Evolutionary conservation across 2,888 invertebrate genomes (phyloP), one percentile per base, ranked within the genome.

Genomic region (Pharmacophagus antenor): DNA sequence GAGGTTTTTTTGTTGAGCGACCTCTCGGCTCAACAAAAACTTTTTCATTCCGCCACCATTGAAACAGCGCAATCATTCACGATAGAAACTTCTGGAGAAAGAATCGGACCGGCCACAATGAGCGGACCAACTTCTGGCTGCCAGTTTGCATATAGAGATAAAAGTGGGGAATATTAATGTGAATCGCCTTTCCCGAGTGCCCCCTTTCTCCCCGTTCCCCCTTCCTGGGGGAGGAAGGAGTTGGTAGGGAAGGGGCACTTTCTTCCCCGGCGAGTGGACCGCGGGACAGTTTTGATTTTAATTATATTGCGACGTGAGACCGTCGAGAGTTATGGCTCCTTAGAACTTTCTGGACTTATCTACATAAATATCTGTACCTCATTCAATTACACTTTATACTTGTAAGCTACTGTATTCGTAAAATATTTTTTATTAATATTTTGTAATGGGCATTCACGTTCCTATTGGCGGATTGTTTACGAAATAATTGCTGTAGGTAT

Each of bases 81-180:
- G 73, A 76, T 68, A 67, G 69, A 76, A 85, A 85, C 74, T 82
- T 77, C 72, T 74, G 71, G 70, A 78, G 71, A 77, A 82, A 80
- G 84, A 88, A 87, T 87, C 88, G 84, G 76, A 80, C 80, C 69
- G 78, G 80, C 84, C 85, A 88, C 89, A 89, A 89, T 90, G 89
- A 88, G 81, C 80, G 80, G 82, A 81, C 83, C 77, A 87, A 87
- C 79, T 85, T 84, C 83, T 82, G 82, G 80, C 85, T 84, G 88
- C 89, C 89, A 88, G 89, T 90, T 90, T 89, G 90, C 90, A 90
- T 90, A 89, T 89, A 90, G 90, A 90, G 90, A 90, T 90, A 90
- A 90, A 90, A 90, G 89, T 88, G 84, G 88, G 88, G 90, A 89
- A 90, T 90, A 90, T 89, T 90, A 90, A 90, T 90, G 89, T 85